These are phyloP conservation scores for Zoanthus sociatus DNA, from an alignment of 92 coral and sea anemone genomes.

Conservation along the genomic window DNA sequence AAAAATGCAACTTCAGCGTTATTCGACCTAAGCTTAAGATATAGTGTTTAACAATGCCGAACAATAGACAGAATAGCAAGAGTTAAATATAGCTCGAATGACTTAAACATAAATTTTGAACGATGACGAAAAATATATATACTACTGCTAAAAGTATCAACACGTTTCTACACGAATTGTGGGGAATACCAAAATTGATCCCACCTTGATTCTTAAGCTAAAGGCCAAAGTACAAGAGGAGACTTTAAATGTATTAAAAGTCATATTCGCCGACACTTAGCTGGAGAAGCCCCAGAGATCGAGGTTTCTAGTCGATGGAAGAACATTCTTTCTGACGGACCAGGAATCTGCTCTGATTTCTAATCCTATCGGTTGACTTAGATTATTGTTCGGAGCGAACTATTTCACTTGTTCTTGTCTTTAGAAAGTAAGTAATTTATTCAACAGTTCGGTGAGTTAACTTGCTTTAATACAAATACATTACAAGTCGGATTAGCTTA, in stretches of 20 bases:
- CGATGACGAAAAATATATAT: not conserved
- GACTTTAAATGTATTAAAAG: constrained; percentile 4
- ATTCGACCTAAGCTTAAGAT: constrained; percentile 37
- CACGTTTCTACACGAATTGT: not conserved
- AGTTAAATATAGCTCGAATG: constrained; percentile 31
- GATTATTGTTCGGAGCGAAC: not conserved
- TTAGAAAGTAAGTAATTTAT: not conserved
- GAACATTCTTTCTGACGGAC: not conserved
- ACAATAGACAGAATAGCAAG: not conserved
- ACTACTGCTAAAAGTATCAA: not conserved
- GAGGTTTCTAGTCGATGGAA: not conserved
- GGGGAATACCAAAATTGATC: not conserved
- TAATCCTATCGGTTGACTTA: not conserved
- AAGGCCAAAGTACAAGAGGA: not conserved
- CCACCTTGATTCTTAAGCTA: not conserved
- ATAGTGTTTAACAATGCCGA: constrained; percentile 13
- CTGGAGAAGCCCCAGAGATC: not conserved
- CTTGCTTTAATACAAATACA: not conserved
- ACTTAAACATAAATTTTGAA: not conserved
- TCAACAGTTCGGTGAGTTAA: constrained; percentile 44
- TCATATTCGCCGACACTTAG: constrained; percentile 9
- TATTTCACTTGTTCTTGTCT: not conserved
- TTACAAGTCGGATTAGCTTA: constrained; percentile 7
- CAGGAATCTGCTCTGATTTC: not conserved
- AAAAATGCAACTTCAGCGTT: constrained; percentile 33